These are phyloP conservation scores for Drosophila infuscata DNA, from an alignment of 2,888 invertebrate genomes.

Conservation along the genomic window DNA sequence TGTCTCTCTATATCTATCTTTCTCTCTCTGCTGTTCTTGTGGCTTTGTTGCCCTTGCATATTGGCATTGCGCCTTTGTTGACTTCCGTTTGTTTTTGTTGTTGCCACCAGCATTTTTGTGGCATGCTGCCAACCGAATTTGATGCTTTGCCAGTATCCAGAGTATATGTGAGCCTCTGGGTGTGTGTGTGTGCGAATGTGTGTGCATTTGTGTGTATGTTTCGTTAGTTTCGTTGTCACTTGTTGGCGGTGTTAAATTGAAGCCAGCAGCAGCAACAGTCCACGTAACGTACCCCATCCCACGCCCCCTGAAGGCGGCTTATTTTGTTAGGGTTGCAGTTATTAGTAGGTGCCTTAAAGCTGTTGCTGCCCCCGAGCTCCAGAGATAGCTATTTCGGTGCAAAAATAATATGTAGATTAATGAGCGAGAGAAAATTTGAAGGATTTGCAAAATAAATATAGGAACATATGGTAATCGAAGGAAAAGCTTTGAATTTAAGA, in stretches of 20 bases:
- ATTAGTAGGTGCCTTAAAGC: constrained; percentile 15
- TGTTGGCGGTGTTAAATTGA: constrained; percentile 76
- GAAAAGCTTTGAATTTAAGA: neutral
- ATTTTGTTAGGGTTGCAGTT: constrained; percentile 64
- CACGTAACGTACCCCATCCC: constrained; percentile 33
- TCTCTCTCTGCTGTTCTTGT: constrained; percentile 17
- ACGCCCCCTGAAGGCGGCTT: constrained; percentile 63
- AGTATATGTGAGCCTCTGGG: constrained; percentile 4
- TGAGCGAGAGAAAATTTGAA: neutral
- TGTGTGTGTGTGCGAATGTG: constrained; percentile 11
- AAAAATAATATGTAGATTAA: neutral
- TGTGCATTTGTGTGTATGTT: constrained; percentile 29
- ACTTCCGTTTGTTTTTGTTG: constrained; percentile 43
- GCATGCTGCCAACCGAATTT: constrained; percentile 73
- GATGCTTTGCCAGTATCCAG: constrained; percentile 57
- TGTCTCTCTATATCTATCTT: constrained; percentile 14
- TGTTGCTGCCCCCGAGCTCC: neutral
- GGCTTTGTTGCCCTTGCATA: constrained; percentile 42
- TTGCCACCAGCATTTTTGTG: constrained; percentile 63
- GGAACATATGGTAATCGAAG: neutral
- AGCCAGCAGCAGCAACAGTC: constrained; percentile 56
- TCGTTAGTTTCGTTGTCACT: constrained; percentile 67
- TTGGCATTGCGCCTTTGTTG: constrained; percentile 55
- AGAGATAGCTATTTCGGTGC: neutral
- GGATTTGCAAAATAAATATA: neutral